phyloP scores from a whole-genome alignment of 2,113 vertebrate genomes.

The Neotoma lepida region DNA sequence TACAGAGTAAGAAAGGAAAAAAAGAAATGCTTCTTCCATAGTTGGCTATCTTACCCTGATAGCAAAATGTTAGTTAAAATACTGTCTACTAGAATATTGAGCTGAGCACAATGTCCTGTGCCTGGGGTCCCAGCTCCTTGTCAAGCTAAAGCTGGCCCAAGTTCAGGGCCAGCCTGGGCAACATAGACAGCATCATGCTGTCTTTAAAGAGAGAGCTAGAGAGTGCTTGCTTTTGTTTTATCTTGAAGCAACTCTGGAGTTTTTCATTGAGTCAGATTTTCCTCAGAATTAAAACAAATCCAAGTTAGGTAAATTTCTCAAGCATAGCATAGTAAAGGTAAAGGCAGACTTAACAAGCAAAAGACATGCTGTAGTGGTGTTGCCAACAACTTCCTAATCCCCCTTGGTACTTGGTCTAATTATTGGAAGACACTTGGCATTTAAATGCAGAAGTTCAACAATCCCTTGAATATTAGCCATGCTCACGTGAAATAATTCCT shows the following conservation, averaged over 20 bases:
- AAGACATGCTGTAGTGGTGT: not conserved
- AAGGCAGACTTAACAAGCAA: not conserved
- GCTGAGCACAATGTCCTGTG: not conserved
- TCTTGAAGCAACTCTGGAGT: constrained; percentile 12
- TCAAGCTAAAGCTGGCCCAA: not conserved
- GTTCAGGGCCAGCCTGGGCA: not conserved
- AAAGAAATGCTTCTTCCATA: not conserved
- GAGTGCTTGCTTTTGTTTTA: not conserved
- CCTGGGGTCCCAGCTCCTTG: not conserved
- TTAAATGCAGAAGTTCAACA: not conserved
- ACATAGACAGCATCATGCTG: not conserved
- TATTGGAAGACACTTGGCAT: not conserved
- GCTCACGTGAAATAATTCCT: not conserved
- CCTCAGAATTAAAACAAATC: constrained; percentile 24
- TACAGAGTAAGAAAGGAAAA: not conserved
- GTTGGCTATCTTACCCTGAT: not conserved
- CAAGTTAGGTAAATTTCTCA: constrained; percentile 10
- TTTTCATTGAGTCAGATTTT: constrained; percentile 14
- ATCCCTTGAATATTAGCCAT: not conserved
- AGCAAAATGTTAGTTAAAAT: not conserved
- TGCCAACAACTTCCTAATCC: not conserved
- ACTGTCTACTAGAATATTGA: not conserved
- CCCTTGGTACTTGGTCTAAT: not conserved
- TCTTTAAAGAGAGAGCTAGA: not conserved
- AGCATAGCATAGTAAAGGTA: not conserved